phyloP scores from a whole-genome alignment of 37 sponge, comb jelly and placozoan species.

The Bolinopsis microptera region DNA sequence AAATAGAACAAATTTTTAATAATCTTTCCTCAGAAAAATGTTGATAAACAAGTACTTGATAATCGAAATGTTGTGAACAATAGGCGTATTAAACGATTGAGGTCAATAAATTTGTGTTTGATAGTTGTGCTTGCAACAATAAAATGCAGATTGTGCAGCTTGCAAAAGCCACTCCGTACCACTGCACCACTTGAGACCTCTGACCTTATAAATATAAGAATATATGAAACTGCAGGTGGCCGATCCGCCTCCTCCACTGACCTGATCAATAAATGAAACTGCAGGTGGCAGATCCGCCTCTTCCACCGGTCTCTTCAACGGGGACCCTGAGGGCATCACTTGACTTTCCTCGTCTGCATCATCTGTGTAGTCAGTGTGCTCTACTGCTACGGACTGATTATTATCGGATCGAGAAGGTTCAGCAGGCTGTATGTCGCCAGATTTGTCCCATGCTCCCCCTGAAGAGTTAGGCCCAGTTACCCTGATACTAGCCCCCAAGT shows the following conservation, averaged over 20 bases:
- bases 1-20: too few species aligned
- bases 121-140: too few species aligned
- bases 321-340: neutral
- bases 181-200: too few species aligned
- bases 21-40: too few species aligned
- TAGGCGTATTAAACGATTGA: too few species aligned
- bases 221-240: neutral
- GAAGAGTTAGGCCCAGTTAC: neutral
- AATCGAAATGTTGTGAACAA: too few species aligned
- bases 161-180: too few species aligned
- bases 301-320: neutral
- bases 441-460: slow-evolving; percentile 35
- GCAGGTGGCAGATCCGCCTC: neutral
- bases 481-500: slow-evolving; percentile 29
- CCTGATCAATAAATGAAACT: neutral
- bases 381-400: neutral
- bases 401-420: neutral
- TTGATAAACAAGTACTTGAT: too few species aligned
- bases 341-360: slow-evolving; percentile 17
- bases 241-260: neutral
- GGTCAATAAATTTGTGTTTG: too few species aligned
- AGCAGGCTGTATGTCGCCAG: neutral
- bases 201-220: too few species aligned
- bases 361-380: neutral
- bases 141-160: too few species aligned